phyloP scores from a whole-genome alignment of 2,113 vertebrate species.

The Lepus timidus region DNA sequence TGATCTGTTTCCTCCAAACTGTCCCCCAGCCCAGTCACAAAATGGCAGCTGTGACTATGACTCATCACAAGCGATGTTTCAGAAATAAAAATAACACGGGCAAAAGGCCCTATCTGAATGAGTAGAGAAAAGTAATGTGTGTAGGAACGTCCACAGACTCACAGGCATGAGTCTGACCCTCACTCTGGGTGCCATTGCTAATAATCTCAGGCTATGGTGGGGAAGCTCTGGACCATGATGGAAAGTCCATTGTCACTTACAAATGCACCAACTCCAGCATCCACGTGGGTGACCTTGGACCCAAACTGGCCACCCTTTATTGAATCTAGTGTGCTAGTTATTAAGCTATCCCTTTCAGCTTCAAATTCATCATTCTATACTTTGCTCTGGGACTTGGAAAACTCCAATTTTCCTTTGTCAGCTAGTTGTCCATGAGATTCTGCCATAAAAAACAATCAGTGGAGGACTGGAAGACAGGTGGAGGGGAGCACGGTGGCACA shows the following conservation, averaged over 20 bases:
- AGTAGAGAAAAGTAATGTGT: background rate
- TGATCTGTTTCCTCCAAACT: conserved; percentile 45
- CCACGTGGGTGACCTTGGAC: accelerated
- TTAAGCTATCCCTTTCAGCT: background rate
- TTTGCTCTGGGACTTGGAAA: background rate
- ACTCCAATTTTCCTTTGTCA: background rate
- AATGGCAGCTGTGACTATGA: background rate
- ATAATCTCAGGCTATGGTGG: background rate
- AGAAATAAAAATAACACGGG: no score
- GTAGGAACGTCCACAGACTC: background rate
- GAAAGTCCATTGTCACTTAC: background rate
- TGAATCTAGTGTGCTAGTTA: background rate
- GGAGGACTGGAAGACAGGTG: background rate
- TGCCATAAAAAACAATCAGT: background rate
- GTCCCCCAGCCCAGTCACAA: background rate
- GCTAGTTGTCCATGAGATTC: background rate
- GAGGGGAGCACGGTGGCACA: background rate
- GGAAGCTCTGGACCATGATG: background rate
- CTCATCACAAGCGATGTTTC: background rate
- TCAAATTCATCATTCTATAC: background rate
- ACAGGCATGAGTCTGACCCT: background rate
- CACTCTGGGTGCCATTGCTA: no score
- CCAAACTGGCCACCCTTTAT: background rate
- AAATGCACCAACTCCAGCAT: background rate
- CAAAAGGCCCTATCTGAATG: background rate